Conservation (phyloP, 2,888 invertebrate species). For the Villa cingulata region DNA sequence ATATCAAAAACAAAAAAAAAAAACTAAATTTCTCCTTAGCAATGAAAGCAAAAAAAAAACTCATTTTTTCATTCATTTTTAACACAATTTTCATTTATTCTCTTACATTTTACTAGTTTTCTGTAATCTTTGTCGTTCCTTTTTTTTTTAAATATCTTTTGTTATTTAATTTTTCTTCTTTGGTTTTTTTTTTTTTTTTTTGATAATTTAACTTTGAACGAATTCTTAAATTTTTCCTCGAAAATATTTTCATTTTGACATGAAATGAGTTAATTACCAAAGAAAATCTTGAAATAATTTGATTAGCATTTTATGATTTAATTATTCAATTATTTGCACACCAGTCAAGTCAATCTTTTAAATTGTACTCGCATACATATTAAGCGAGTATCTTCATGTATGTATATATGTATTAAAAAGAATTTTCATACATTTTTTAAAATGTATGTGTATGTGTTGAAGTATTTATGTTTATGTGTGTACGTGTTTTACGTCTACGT, state of each 20-base stretch:
- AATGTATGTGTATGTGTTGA: not conserved
- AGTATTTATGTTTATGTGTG: too few relatives aligned
- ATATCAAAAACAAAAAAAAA: too few relatives aligned
- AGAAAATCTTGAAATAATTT: conserved; percentile 1
- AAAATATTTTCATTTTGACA: not conserved
- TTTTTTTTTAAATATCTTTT: too few relatives aligned
- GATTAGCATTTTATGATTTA: not conserved
- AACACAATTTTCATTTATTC: too few relatives aligned
- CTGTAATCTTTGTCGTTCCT: too few relatives aligned
- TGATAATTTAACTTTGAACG: not conserved
- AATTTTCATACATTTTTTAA: not conserved
- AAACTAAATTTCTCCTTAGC: too few relatives aligned
- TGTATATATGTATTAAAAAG: not conserved
- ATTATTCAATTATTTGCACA: not conserved
- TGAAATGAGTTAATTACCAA: not conserved
- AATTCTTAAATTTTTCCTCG: not conserved
- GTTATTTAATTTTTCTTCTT: too few relatives aligned
- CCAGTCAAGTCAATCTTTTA: not conserved
- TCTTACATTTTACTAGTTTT: too few relatives aligned
- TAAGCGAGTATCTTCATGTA: not conserved
- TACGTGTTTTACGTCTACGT: too few relatives aligned
- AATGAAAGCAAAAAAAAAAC: too few relatives aligned
- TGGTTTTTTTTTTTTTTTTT: too few relatives aligned
- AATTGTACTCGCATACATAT: not conserved
- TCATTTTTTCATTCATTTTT: too few relatives aligned